Base-by-base conservation (phyloP, 2,113 vertebrate genomes). In the Damaliscus lunatus region DNA sequence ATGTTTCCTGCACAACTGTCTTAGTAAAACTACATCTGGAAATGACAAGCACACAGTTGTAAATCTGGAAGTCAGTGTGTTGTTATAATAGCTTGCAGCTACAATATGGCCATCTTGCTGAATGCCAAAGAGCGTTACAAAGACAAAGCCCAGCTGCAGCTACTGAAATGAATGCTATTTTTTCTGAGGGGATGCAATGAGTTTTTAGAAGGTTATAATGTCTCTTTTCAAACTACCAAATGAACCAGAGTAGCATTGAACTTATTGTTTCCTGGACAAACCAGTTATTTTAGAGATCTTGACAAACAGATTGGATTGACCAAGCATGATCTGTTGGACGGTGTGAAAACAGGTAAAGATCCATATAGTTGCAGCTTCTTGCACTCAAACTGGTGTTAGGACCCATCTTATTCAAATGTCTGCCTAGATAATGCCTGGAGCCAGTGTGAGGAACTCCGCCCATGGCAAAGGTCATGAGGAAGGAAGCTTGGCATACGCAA, bases 11-110 rank as follows among this genome's bases (percentile, higher is more conserved):
- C 98, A 98, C 97, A 98, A 99, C 99, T 99, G 98, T 99, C 98
- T 98, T 98, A 98, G 98, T 98, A 98, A 99, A 99, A 98, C 98
- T 98, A 98, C 98, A 99, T 99, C 99, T 99, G 99, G 99, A 99
- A 99, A 99, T 98, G 99, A 99, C 98, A 98, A 98, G 98, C 96
- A 64, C 96, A 84, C 98, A 98, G 98, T 98, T 99, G 98, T 99
- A 99, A 99, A 99, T 99, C 99, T 99, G 98, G 98, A 98, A 98
- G 98, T 94, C 98, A 98, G 98, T 98, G 97, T 98, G 98, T 96
- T 98, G 98, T 97, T 97, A 98, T 99, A 99, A 99, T 98, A 98
- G 98, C 98, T 99, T 98, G 97, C 99, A 99, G 98, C 98, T 98
- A 97, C 95, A 96, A 96, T 96, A 97, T 74, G 87, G 98, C 97